Base-by-base conservation (phyloP, 2,888 invertebrate species). In the Reticulitermes lucifugus region DNA sequence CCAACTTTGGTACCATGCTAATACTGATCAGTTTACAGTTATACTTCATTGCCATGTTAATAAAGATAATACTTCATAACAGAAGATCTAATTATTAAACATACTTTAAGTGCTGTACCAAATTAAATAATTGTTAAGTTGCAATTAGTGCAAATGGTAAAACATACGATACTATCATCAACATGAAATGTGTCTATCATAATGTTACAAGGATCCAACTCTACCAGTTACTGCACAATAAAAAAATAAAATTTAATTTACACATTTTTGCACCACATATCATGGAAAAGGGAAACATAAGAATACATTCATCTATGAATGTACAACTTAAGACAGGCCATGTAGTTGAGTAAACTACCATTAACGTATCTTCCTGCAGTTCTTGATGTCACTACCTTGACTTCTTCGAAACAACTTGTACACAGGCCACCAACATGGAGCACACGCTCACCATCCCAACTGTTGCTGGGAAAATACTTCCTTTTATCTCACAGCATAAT, bases 181-280 rank as follows among this genome's bases (percentile, higher is more conserved):
- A 60, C 60, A 60, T n/a, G 60, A 60, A 22, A 60, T n/a, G 21
- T 60, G 6, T 9, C 60, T 60, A 60, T 60, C 6, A 60, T 18
- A 60, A 60, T 12, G 35, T 75, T 21, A 75, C 35, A 35, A 75
- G 18, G 46, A 77, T 46, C 43, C 77, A 77, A 46, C 46, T 46
- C 77, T 77, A 77, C 77, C 46, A 46, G 22, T 77, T 46, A 77
- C 77, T 77, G 73, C 41, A 46, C 4, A 77, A 77, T 2, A 43
- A 41, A 43, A 41, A 70, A 60, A 25, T 65, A 7, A 9, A 2
- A 65, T 25, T 65, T 25, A 65, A 65, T 2, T 65, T 65, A 65
- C 25, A 65, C n/a, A 65, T 25, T 65, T 9, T n/a, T 55, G 14
- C 18, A 55, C 55, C 55, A 55, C 18, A 18, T 25, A 65, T 65